Evolutionary conservation across 2,113 vertebrate genomes (phyloP).

Genomic region (Cricetomys ansorgei): DNA sequence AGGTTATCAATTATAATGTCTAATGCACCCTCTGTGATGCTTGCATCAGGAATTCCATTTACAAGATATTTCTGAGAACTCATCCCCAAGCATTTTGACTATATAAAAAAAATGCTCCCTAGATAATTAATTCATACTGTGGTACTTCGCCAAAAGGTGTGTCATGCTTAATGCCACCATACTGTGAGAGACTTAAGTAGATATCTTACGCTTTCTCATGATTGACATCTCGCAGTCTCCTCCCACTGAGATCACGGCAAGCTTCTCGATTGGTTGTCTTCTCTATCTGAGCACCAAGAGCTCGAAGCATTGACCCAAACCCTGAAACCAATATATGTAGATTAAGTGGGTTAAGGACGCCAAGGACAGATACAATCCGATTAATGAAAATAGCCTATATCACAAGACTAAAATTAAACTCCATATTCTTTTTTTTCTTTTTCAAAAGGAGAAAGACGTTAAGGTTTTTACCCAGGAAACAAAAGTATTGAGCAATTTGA

Average conservation of each 20-base stretch:
- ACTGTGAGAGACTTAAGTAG: background rate
- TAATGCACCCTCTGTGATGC: background rate
- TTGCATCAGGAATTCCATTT: background rate
- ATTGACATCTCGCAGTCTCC: slow-evolving; percentile 96
- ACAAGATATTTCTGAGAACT: background rate
- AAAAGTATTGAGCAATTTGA: background rate
- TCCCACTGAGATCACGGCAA: slow-evolving; percentile 96
- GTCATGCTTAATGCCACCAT: background rate
- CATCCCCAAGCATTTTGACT: background rate
- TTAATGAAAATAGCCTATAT: background rate
- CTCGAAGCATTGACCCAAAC: slow-evolving; percentile 98
- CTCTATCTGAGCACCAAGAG: slow-evolving; percentile 98
- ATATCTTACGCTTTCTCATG: slow-evolving; percentile 96
- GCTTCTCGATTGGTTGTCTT: slow-evolving; percentile 98
- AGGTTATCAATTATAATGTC: background rate
- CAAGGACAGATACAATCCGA: background rate
- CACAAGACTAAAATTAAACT: background rate
- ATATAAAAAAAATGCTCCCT: background rate
- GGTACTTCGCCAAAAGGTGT: background rate
- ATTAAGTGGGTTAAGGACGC: slow-evolving; percentile 23
- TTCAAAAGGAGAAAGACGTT: background rate
- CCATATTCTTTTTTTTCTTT: background rate
- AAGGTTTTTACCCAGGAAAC: background rate
- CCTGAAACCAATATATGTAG: slow-evolving; percentile 83
- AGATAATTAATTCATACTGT: background rate